A percentile compares a stretch with the other conserved stretches of the same genome.
Conservation (phyloP, 2,113 vertebrate genomes). For the Plestiodon gilberti region DNA sequence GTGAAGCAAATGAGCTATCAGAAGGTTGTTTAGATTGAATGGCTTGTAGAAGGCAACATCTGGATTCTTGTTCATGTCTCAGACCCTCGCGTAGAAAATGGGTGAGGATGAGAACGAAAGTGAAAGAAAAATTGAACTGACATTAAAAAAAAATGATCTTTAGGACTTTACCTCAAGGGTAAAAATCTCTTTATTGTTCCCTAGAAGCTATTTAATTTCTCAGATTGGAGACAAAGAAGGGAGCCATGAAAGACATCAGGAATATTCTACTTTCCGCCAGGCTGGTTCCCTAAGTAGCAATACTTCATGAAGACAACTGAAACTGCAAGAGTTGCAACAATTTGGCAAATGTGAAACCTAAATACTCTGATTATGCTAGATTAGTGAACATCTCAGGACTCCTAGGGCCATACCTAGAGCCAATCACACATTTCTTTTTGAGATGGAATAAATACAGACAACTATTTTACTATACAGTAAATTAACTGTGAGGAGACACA, state of each 20-base stretch:
- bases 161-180: slow-evolving; percentile 21
- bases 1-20: slow-evolving; percentile 38
- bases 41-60: slow-evolving; percentile 17
- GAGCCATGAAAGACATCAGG: not conserved
- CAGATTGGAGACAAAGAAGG: not conserved
- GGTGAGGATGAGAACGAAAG: not conserved
- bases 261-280: not conserved
- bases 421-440: not conserved
- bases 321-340: not conserved
- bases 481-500: not conserved
- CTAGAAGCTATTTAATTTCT: slow-evolving; percentile 5
- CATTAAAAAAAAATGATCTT: slow-evolving; percentile 27
- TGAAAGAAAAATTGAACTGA: slow-evolving; percentile 11
- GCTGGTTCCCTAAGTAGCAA: not conserved
- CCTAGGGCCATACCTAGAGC: not conserved
- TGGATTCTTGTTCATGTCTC: not conserved
- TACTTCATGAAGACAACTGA: not conserved
- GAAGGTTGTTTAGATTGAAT: slow-evolving; percentile 38
- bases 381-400: not conserved
- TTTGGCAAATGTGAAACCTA: not conserved
- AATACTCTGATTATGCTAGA: not conserved
- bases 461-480: not conserved
- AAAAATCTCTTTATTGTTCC: slow-evolving; percentile 29
- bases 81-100: not conserved
- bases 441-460: not conserved